phyloP scores from a whole-genome alignment of 2,113 vertebrate genomes.

The Lophura nycthemera region DNA sequence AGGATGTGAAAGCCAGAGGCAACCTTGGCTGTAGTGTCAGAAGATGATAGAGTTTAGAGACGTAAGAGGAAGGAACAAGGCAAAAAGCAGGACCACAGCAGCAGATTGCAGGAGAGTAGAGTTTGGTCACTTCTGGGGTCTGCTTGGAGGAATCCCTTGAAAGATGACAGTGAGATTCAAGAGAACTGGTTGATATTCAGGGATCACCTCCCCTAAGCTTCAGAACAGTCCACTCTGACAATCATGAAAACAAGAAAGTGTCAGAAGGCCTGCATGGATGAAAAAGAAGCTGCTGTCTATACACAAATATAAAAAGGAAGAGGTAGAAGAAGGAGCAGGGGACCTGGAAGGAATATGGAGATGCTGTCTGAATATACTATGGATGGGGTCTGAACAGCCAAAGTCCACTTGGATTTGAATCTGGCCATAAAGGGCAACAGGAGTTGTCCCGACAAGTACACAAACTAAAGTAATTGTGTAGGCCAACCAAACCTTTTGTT shows the following conservation, averaged over 20 bases:
- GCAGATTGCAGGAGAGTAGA: background rate
- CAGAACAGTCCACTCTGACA: background rate
- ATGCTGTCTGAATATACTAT: background rate
- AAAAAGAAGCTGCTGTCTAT: background rate
- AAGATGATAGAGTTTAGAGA: background rate
- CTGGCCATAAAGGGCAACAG: background rate
- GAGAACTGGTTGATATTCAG: background rate
- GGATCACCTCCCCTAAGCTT: background rate
- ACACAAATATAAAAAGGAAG: background rate
- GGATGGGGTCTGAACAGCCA: background rate
- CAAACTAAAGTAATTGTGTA: background rate
- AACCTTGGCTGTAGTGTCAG: background rate
- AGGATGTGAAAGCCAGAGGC: background rate
- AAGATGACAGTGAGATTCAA: background rate
- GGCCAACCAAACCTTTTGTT: background rate
- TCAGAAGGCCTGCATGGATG: background rate
- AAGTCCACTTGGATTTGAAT: background rate
- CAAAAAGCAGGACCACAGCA: background rate
- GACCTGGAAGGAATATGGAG: background rate
- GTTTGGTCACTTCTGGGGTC: background rate
- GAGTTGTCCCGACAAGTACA: background rate
- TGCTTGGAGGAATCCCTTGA: background rate
- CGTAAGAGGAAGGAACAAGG: background rate
- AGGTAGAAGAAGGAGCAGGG: background rate
- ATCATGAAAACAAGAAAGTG: background rate